Evolutionary conservation across 2,797 vertebrate genomes (phyloP), one percentile per base, ranked within the genome.

Genomic region (Cephalopachus bancanus): DNA sequence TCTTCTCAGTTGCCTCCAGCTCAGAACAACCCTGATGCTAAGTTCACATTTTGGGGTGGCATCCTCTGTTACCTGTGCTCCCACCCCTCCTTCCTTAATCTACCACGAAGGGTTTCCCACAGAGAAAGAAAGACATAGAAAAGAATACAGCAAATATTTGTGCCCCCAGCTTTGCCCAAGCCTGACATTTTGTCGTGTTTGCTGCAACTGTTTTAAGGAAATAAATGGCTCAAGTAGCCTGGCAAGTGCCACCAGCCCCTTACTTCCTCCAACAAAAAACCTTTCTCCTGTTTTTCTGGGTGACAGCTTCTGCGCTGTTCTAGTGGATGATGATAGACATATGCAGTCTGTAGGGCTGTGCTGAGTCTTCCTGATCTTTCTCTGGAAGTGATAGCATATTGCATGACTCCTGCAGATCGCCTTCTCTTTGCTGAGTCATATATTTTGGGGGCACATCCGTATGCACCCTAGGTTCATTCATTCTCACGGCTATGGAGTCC

Each of bases 121-220:
- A 19, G 19, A 83, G 17, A 8, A 49, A n/a, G 24, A 26, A 51
- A 59, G 17, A 5, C 53, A 10, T 12, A 28, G 26, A 22, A 6
- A 33, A 60, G 2, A 28, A 44, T 0, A 2, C 1, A 1, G 14
- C 49, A 4, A 28, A 33, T 16, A 0, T 33, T 7, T 4, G 2
- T 30, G 83, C 8, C 24, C 44, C 55, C 33, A 30, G 16, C 20
- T 37, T 19, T 6, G 20, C 33, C 4, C 11, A 12, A 51, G 49
- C 8, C 5, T 59, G 72, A 33, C 64, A 15, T 26, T 69, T 20
- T 19, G 5, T 59, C 7, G 2, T 1, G 0, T n/a, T 26, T 51
- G 16, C 62, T 72, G 33, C 26, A 22, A 33, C 14, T 1, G 2
- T 76, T 64, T 7, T 11, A 17, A 17, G 53, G 62, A 60, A 44